phyloP scores from a whole-genome alignment of 2,888 invertebrate genomes.

The Criorhina ranunculi region DNA sequence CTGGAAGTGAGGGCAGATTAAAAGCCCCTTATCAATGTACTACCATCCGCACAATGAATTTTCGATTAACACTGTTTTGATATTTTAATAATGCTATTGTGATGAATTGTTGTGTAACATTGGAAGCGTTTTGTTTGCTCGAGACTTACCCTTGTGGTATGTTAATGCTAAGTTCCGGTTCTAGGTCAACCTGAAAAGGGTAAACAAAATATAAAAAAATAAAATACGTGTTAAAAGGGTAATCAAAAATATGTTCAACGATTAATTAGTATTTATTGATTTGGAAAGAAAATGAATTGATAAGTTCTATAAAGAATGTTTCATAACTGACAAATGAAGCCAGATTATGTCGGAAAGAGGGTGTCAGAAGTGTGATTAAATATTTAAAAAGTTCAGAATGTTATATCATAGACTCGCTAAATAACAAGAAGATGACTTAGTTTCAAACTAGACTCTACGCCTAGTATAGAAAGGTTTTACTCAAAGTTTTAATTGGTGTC shows the following conservation, averaged over 20 bases:
- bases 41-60: constrained; percentile 57
- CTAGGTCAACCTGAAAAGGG: constrained; percentile 89
- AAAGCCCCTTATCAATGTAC: constrained; percentile 60
- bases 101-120: constrained; percentile 40
- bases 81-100: constrained; percentile 50
- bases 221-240: constrained; percentile 17
- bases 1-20: constrained; percentile 37
- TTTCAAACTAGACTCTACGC: too few relatives aligned
- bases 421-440: too few relatives aligned
- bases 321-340: too few relatives aligned
- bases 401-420: too few relatives aligned
- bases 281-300: not conserved
- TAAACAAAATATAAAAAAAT: constrained; percentile 40
- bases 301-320: too few relatives aligned
- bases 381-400: too few relatives aligned
- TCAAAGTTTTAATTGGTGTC: too few relatives aligned
- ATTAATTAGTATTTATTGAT: not conserved
- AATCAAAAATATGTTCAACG: not conserved
- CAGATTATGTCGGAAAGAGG: too few relatives aligned
- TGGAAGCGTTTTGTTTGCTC: constrained; percentile 16
- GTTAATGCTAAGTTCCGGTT: constrained; percentile 91
- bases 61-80: constrained; percentile 62
- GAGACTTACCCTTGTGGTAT: constrained; percentile 92
- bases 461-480: too few relatives aligned
- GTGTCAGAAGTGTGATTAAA: too few relatives aligned